These are phyloP conservation scores for Prionailurus viverrinus DNA, from an alignment of 2,113 vertebrate genomes.

Conservation along the genomic window DNA sequence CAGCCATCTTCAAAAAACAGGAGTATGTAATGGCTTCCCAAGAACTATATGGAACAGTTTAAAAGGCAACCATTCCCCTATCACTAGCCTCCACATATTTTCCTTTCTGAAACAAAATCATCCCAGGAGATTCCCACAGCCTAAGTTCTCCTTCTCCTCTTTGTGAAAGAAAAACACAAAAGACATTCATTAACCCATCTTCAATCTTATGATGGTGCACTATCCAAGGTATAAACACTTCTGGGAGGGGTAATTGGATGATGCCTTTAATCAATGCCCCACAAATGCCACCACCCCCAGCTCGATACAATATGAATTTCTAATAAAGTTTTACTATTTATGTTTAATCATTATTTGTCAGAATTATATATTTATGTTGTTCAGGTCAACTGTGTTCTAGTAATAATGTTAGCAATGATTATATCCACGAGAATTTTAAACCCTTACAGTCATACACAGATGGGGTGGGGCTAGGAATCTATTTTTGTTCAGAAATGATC, in stretches of 20 bases:
- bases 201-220: not conserved
- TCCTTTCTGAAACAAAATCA: conserved; percentile 18
- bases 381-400: not conserved
- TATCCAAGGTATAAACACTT: not conserved
- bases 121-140: not conserved
- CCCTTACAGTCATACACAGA: not conserved
- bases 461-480: not conserved
- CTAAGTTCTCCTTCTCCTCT: not conserved
- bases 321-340: not conserved
- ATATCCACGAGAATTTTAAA: conserved; percentile 2
- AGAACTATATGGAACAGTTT: not conserved
- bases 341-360: not conserved
- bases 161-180: not conserved
- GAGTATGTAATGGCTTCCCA: not conserved
- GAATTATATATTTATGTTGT: not conserved
- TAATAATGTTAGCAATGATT: not conserved
- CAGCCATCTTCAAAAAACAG: not conserved
- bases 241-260: not conserved
- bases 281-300: not conserved
- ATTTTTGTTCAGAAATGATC: not conserved
- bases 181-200: not conserved
- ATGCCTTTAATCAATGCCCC: not conserved
- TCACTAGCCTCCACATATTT: not conserved
- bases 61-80: not conserved
- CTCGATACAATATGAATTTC: not conserved